A percentile compares a stretch with the other conserved stretches of the same genome.
Evolutionary conservation across 2,797 vertebrate genomes (phyloP).

Genomic region (Siniperca scherzeri): DNA sequence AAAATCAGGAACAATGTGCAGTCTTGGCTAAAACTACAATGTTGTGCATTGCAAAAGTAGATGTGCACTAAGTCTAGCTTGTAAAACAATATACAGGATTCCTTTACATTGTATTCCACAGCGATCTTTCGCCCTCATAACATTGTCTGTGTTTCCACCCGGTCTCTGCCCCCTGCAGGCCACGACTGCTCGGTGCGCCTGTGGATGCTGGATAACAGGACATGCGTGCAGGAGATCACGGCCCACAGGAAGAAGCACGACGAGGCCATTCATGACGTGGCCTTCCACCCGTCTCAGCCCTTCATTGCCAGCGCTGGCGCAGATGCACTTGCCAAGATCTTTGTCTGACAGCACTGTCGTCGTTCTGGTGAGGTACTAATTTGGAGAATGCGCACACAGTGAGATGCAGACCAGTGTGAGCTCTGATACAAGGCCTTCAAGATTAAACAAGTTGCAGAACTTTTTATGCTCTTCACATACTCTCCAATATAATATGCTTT

Average conservation of each 20-base stretch:
- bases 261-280: conserved; percentile 93
- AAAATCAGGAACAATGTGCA: neutral
- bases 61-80: neutral
- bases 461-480: neutral
- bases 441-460: neutral
- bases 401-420: neutral
- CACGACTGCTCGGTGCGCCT: conserved; percentile 94
- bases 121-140: neutral
- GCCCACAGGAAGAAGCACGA: conserved; percentile 95
- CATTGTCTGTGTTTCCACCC: conserved; percentile 2
- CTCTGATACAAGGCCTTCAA: neutral
- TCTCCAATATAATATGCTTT: neutral
- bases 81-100: neutral
- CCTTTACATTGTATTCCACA: neutral
- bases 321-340: conserved; percentile 94
- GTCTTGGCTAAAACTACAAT: neutral
- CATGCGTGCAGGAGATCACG: conserved; percentile 94
- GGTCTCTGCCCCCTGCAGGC: conserved; percentile 75
- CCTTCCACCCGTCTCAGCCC: conserved; percentile 92
- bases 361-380: conserved; percentile 63
- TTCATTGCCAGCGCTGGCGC: conserved; percentile 92
- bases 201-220: conserved; percentile 94
- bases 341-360: conserved; percentile 85
- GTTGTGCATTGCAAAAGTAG: neutral
- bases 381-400: neutral